Conservation (phyloP, 2,797 vertebrate species). For the Lophius americanus region DNA sequence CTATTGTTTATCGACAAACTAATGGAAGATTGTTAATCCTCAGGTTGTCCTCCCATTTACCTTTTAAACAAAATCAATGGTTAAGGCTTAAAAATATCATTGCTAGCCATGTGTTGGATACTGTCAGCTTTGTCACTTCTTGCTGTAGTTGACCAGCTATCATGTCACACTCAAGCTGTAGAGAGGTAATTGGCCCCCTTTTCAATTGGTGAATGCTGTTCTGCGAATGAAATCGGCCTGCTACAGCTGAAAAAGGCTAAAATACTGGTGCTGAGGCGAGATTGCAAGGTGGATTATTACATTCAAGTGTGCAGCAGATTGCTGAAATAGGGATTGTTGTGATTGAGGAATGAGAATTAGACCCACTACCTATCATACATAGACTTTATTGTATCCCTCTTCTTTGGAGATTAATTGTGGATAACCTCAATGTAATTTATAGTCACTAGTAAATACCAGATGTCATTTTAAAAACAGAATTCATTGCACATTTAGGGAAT, state of each 20-base stretch:
- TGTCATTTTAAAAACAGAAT: conserved; percentile 9
- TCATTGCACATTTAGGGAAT: conserved; percentile 11
- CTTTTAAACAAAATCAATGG: conserved; percentile 49
- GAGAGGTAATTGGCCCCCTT: conserved; percentile 48
- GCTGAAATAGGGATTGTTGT: conserved; percentile 47
- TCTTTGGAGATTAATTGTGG: conserved; percentile 19
- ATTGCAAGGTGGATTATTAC: conserved; percentile 58
- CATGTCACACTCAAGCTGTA: conserved; percentile 38
- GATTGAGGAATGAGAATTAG: conserved; percentile 50
- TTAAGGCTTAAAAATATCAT: conserved; percentile 37
- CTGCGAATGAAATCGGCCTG: conserved; percentile 38
- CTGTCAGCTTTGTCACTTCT: conserved; percentile 24
- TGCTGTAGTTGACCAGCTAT: conserved; percentile 47
- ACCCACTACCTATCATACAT: conserved; percentile 5
- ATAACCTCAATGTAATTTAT: conserved; percentile 33
- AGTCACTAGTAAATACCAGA: conserved; percentile 15
- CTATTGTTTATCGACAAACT: conserved; percentile 45
- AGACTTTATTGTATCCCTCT: conserved; percentile 21
- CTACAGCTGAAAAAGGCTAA: conserved; percentile 54
- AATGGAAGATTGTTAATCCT: conserved; percentile 49
- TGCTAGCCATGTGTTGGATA: conserved; percentile 19
- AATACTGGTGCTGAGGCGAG: conserved; percentile 42
- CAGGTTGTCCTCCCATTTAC: conserved; percentile 47
- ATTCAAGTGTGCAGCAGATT: conserved; percentile 52
- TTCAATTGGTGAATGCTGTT: conserved; percentile 55